These are phyloP conservation scores for Troides aeacus DNA, from an alignment of 2,888 invertebrate species.

Conservation along the genomic window DNA sequence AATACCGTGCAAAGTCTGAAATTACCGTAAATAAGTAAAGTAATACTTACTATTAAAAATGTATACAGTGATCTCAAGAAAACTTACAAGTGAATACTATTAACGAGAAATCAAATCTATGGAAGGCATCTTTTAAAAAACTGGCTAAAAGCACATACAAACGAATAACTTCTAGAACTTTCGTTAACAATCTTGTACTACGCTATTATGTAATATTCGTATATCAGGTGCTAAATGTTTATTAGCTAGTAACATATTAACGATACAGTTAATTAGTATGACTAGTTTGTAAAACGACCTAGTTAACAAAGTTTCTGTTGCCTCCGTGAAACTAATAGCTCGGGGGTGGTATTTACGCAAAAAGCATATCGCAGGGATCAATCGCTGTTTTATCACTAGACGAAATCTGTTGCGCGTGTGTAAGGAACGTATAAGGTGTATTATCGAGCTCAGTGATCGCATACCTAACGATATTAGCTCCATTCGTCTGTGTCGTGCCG, in stretches of 20 bases:
- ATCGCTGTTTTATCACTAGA: constrained; percentile 70
- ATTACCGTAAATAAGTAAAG: neutral
- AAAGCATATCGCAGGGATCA: constrained; percentile 75
- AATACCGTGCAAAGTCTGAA: neutral
- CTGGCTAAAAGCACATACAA: neutral
- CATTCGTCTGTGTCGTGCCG: constrained; percentile 79
- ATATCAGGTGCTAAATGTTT: constrained; percentile 11
- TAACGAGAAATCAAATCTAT: neutral
- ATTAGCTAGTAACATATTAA: constrained; percentile 3
- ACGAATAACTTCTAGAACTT: constrained; percentile 7
- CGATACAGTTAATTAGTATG: constrained; percentile 7
- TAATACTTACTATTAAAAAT: neutral
- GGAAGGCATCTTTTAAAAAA: neutral
- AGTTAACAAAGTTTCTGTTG: constrained; percentile 50
- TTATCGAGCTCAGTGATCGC: constrained; percentile 69
- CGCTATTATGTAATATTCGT: constrained; percentile 2
- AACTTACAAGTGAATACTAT: no score
- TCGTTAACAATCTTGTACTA: constrained; percentile 9
- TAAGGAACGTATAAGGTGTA: constrained; percentile 63
- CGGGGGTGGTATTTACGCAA: constrained; percentile 71
- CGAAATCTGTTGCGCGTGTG: constrained; percentile 75
- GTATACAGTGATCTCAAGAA: no score
- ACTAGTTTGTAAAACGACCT: constrained; percentile 36
- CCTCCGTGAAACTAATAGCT: constrained; percentile 59
- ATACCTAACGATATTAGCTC: constrained; percentile 72